Conservation (phyloP, 2,888 invertebrate species). For the Cryptophagus acutangulus region DNA sequence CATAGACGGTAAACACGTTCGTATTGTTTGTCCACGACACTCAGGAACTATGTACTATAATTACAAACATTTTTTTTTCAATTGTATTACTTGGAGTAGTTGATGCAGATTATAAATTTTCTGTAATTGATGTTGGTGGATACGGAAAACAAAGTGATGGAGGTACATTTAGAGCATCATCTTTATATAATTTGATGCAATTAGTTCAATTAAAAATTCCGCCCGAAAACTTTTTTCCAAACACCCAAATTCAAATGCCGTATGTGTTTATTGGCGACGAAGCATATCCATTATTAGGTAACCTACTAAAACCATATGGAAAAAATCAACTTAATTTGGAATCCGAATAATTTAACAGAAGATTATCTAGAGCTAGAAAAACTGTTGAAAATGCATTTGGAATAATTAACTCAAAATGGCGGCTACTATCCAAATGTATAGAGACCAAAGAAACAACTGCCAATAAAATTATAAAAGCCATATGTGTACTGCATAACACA, state of each 20-base stretch:
- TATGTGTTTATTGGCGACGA: no score
- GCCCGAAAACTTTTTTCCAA: constrained; percentile 16
- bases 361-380: constrained; percentile 14
- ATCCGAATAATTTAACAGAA: constrained; percentile 9
- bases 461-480: constrained; percentile 12
- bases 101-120: no score
- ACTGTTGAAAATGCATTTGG: no score
- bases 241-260: constrained; percentile 14
- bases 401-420: constrained; percentile 13
- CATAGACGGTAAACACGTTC: no score
- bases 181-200: constrained; percentile 16
- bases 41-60: constrained; percentile 21
- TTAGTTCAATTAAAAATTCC: constrained; percentile 18
- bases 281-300: no score
- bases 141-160: no score
- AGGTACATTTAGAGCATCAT: no score
- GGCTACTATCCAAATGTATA: constrained; percentile 12
- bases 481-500: no score
- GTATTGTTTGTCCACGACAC: constrained; percentile 17
- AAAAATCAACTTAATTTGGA: constrained; percentile 9
- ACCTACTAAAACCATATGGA: no score
- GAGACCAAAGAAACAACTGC: constrained; percentile 7
- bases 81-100: no score
- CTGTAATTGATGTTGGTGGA: no score
- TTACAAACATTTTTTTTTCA: constrained; percentile 22